Conservation (phyloP, 2,797 vertebrate genomes). For the Carapus acus region DNA sequence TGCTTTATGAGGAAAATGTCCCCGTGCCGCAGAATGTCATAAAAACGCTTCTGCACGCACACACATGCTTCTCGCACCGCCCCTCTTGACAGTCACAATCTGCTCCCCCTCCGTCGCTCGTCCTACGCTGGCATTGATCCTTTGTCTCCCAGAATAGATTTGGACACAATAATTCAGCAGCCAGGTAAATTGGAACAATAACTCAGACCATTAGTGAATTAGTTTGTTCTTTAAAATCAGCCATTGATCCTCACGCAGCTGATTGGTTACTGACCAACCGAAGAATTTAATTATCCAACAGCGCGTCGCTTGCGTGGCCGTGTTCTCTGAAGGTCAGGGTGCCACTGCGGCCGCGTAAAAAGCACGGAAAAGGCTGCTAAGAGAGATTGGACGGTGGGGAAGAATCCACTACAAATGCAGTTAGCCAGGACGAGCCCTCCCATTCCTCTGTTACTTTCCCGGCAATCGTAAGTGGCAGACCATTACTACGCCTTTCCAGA, state of each 20-base stretch:
- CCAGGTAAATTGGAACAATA: slow-evolving; percentile 76
- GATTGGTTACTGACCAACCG: slow-evolving; percentile 70
- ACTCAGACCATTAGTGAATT: slow-evolving; percentile 80
- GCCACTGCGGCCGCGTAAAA: slow-evolving; percentile 52
- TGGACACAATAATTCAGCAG: slow-evolving; percentile 67
- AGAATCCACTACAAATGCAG: slow-evolving; percentile 64
- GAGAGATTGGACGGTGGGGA: slow-evolving; percentile 24
- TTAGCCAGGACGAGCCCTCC: slow-evolving; percentile 52
- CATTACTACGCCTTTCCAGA: slow-evolving; percentile 60
- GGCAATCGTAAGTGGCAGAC: slow-evolving; percentile 68
- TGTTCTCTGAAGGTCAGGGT: slow-evolving; percentile 76
- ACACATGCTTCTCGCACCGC: slow-evolving; percentile 38
- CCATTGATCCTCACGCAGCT: slow-evolving; percentile 71
- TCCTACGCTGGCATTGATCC: slow-evolving; percentile 54
- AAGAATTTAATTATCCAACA: slow-evolving; percentile 75
- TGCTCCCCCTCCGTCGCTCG: slow-evolving; percentile 30
- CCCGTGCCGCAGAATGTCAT: slow-evolving; percentile 51
- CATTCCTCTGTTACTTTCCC: slow-evolving; percentile 49
- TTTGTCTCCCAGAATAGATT: slow-evolving; percentile 50
- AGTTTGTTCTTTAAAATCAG: slow-evolving; percentile 76
- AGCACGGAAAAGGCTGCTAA: slow-evolving; percentile 37
- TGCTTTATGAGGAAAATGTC: slow-evolving; percentile 59
- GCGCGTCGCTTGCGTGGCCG: slow-evolving; percentile 69
- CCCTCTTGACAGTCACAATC: slow-evolving; percentile 51
- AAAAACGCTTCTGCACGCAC: slow-evolving; percentile 24